These are phyloP conservation scores for Volucella bombylans DNA, from an alignment of 2,888 invertebrate genomes.

Conservation along the genomic window DNA sequence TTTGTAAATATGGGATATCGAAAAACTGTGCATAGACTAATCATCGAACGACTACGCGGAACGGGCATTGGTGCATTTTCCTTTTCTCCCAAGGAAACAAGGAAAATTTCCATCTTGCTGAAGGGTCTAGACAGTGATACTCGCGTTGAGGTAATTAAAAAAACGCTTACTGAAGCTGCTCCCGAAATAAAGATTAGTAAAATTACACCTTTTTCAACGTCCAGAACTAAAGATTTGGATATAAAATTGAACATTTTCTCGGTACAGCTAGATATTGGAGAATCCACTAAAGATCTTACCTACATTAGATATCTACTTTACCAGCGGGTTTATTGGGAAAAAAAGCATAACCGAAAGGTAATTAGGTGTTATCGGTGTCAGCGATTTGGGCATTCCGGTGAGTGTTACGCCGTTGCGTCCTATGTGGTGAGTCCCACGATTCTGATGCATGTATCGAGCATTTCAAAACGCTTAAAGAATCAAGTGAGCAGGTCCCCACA, in stretches of 20 bases:
- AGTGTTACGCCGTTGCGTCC: not conserved
- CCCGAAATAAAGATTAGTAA: too few species aligned
- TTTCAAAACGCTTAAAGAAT: not conserved
- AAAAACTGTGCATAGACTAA: not conserved
- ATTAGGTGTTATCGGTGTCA: not conserved
- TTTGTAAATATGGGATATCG: not conserved
- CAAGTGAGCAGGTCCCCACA: not conserved
- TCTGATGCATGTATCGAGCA: not conserved
- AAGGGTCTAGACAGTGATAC: too few species aligned
- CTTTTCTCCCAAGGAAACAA: too few species aligned
- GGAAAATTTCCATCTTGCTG: too few species aligned
- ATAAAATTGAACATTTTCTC: not conserved
- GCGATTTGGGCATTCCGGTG: not conserved
- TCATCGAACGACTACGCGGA: too few species aligned
- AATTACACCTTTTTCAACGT: not conserved
- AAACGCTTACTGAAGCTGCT: too few species aligned
- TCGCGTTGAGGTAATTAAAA: too few species aligned
- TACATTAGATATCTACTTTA: not conserved
- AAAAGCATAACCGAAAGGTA: not conserved
- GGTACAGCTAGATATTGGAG: not conserved
- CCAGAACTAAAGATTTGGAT: not conserved
- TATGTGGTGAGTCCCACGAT: slow-evolving; percentile 1
- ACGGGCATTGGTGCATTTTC: too few species aligned
- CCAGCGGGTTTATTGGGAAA: slow-evolving; percentile 3
- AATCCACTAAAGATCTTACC: not conserved